Base-by-base conservation (phyloP, 2,888 invertebrate species). In the Microctonus hyperodae region DNA sequence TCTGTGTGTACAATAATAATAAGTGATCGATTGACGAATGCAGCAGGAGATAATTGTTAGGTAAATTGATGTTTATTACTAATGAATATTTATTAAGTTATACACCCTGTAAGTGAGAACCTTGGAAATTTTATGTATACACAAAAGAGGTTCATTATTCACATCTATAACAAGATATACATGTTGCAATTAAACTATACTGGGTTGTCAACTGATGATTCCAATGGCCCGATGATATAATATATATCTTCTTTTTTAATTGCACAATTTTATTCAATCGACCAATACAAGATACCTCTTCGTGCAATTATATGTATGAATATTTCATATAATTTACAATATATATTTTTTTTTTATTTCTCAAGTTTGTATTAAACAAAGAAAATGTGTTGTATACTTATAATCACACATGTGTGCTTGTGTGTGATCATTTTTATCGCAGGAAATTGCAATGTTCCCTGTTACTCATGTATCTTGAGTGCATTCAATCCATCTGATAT, bases 41-140 rank as follows among this genome's bases (percentile, higher is more conserved):
- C 23, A 22, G 13, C 40, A 35, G 58, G n/a, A 37, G 35, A 23
- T 58, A 35, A 58, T 58, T 58, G 37, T 58, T 35, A 58, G 40
- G 58, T 58, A 58, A 58, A 58, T 58, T 23, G 33, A 58, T 58
- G 22, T 25, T 58, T 58, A 58, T 59, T 48, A 59, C 44, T 33
- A 20, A 60, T 50, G 44, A 60, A 60, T 33, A 50, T 31, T 37
- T 28, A 58, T 37, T 60, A 20, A 60, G 28, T 31, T 33, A 50
- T 20, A 44, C 6, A 16, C 44, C 44, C 44, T 44, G 16, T n/a
- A 50, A n/a, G 28, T 9, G 33, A 20, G 59, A 51, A 60, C 50
- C 25, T 20, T 60, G 35, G 40, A 4, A 56, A 44, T 16, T 51
- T 51, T 22, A 25, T n/a, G 11, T 51, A 25, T 51, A 51, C 11